Conservation (phyloP, 1,140 invertebrate species). For the Lerema accius region DNA sequence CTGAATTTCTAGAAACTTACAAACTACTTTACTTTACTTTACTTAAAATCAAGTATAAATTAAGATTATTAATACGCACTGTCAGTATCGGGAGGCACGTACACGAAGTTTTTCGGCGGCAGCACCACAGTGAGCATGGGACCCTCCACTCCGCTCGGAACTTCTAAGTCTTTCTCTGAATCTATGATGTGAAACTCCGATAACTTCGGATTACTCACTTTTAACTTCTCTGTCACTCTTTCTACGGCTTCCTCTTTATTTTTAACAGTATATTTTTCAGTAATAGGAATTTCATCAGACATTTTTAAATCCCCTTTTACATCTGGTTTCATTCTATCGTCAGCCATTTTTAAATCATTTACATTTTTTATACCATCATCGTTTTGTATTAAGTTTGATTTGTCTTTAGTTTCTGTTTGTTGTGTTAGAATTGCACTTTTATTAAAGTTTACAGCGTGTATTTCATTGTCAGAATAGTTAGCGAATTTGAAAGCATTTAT, state of each 20-base stretch:
- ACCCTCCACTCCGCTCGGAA: conserved; percentile 84
- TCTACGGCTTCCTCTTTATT: conserved; percentile 5
- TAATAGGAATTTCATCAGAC: neutral
- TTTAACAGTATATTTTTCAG: neutral
- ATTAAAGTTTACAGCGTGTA: neutral
- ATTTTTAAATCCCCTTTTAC: neutral
- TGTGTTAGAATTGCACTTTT: neutral
- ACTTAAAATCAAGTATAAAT: no score
- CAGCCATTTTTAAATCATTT: no score
- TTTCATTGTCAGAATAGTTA: conserved; percentile 21
- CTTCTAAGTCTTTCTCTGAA: conserved; percentile 83
- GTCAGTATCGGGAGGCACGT: conserved; percentile 28
- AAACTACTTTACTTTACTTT: no score
- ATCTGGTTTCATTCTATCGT: no score
- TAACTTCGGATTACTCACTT: conserved; percentile 50
- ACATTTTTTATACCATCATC: neutral
- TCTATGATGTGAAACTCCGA: conserved; percentile 73
- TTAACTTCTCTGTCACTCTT: neutral
- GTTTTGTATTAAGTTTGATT: no score
- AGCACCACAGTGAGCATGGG: conserved; percentile 79
- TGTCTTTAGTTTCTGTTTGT: neutral
- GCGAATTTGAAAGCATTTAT: neutral
- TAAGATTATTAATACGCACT: no score
- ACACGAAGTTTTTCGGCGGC: conserved; percentile 66
- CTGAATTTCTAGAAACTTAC: no score